Evolutionary conservation across 2,113 vertebrate species (phyloP).

Genomic region (Irena cyanogastra): DNA sequence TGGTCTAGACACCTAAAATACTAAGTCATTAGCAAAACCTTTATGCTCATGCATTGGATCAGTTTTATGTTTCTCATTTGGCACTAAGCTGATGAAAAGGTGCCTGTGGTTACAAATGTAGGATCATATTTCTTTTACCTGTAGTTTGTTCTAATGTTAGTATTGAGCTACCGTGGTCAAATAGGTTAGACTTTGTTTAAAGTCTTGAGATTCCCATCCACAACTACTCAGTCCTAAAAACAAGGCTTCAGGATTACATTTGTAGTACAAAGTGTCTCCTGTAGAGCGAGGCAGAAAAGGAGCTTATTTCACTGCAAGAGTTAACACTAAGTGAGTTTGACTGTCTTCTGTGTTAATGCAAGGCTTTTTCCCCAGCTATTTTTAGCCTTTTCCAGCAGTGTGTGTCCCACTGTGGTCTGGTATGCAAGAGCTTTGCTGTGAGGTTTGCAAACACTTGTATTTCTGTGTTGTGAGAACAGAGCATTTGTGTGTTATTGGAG

Average conservation of each 20-base stretch:
- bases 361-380: constrained; percentile 20
- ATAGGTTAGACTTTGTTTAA: not conserved
- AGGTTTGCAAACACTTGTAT: constrained; percentile 45
- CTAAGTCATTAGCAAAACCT: not conserved
- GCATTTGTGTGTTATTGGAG: not conserved
- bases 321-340: not conserved
- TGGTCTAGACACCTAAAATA: not conserved
- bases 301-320: not conserved
- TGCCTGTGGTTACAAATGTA: not conserved
- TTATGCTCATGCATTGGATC: not conserved
- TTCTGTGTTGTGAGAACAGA: constrained; percentile 37
- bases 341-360: not conserved
- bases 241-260: not conserved
- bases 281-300: not conserved
- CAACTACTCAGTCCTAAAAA: not conserved
- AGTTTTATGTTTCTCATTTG: not conserved
- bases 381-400: constrained; percentile 27
- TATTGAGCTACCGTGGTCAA: not conserved
- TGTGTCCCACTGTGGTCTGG: constrained; percentile 25
- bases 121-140: not conserved
- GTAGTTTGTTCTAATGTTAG: not conserved
- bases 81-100: not conserved
- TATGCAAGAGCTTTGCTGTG: constrained; percentile 17
- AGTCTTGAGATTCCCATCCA: not conserved
- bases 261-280: not conserved